These are phyloP conservation scores for Mus minutoides DNA, from an alignment of 2,797 vertebrate species.

Conservation along the genomic window DNA sequence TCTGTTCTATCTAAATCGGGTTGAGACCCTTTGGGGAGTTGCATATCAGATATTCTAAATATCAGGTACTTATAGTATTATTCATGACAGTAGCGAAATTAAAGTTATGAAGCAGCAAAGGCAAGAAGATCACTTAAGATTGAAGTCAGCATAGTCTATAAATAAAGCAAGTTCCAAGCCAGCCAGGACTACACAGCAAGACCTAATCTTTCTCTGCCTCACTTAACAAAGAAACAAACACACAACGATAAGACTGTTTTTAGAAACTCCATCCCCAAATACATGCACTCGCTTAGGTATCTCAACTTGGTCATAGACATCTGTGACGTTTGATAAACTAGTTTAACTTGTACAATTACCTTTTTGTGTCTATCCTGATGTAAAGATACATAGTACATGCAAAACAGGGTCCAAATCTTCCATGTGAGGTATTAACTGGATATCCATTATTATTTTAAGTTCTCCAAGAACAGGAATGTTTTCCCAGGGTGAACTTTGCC, in stretches of 20 bases:
- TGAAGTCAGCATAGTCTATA: not conserved
- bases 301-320: not conserved
- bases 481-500: not conserved
- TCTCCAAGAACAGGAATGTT: not conserved
- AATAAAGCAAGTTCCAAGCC: not conserved
- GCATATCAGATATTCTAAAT: not conserved
- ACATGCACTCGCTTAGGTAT: not conserved
- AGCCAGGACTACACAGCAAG: not conserved
- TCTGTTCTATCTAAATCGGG: not conserved
- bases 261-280: not conserved
- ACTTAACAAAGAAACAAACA: not conserved
- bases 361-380: not conserved
- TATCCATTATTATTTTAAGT: not conserved
- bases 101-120: not conserved
- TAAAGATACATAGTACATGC: not conserved
- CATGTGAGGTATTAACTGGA: not conserved
- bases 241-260: not conserved
- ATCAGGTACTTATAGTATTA: not conserved
- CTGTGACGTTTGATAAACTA: slow-evolving; percentile 5
- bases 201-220: not conserved
- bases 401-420: not conserved
- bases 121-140: not conserved
- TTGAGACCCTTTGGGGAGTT: not conserved
- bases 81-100: not conserved
- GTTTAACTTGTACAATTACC: not conserved